Base-by-base conservation (phyloP, 1,140 invertebrate species). In the Pseudomyrmex sp. region DNA sequence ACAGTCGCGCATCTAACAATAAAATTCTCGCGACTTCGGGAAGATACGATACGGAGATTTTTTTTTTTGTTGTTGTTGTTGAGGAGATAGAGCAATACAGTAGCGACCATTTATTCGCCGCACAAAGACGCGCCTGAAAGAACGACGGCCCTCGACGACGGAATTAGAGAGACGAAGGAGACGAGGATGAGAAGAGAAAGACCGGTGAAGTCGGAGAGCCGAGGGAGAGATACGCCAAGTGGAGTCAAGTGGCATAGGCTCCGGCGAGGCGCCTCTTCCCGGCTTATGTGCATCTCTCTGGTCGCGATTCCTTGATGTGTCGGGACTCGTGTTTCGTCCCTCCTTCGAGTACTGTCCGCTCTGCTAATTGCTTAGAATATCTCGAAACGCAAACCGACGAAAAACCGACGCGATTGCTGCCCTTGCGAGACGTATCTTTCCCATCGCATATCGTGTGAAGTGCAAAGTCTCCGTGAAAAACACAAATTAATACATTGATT, bases 221-320 rank as follows among this genome's bases (percentile, higher is more conserved):
- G 70, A 12, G n/a, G 68, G 50, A 73, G 35, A 84, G 52, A 80
- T 63, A 82, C 79, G 83, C 70, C 90, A 92, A 92, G 91, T 92
- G 90, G 90, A 90, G 91, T 92, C 90, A 92, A 92, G 91, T 92
- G 90, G 90, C 70, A 70, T 80, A 86, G 89, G 89, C 90, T 91
- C 89, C 89, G 58, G 15, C 68, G 10, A 59, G 90, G 56, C n/a
- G 59, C 12, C 46, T 83, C 54, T 80, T 15, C 20, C 54, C 79
- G 2, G 63, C 15, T 66, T 50, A 23, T 20, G 73, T 54, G 58
- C 35, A 35, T 35, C 35, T 35, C 35, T 83, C 73, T 83, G 54
- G 54, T 80, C 66, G 20, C 48, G 48, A 18, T 20, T 26, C 44
- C 68, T 54, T 9, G 10, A 52, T 13, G 61, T 82, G 59, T 82